A percentile compares a stretch with the other conserved stretches of the same genome.
phyloP scores from a whole-genome alignment of 2,113 vertebrate species.

The Nansenia antarctica region DNA sequence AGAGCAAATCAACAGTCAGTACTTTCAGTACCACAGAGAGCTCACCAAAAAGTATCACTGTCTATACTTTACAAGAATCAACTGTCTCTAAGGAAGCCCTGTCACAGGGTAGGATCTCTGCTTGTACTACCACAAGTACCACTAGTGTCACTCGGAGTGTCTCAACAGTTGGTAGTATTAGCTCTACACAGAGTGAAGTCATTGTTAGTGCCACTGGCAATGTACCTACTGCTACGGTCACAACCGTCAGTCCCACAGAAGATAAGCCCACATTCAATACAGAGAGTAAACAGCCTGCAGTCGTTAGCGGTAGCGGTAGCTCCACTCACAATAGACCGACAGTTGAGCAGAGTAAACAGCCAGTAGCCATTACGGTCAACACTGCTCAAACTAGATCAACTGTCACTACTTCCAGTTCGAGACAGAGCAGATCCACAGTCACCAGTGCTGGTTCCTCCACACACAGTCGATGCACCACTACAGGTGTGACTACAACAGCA shows the following conservation, averaged over 20 bases:
- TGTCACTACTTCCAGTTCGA: conserved; percentile 22
- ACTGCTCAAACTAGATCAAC: conserved; percentile 42
- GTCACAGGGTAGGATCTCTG: conserved; percentile 29
- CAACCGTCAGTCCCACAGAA: conserved; percentile 23
- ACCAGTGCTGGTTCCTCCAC: conserved; percentile 20
- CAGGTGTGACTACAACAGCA: conserved; percentile 19
- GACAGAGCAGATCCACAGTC: conserved; percentile 37
- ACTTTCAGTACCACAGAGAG: conserved; percentile 29
- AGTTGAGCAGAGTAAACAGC: conserved; percentile 39
- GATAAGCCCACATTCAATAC: conserved; percentile 31
- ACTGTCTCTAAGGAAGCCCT: conserved; percentile 14
- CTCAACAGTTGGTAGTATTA: conserved; percentile 11
- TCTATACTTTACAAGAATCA: conserved; percentile 35
- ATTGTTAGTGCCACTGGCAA: conserved; percentile 7
- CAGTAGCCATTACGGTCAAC: conserved; percentile 13
- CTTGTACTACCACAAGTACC: conserved; percentile 8
- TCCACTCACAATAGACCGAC: conserved; percentile 36
- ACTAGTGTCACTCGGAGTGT: conserved; percentile 24
- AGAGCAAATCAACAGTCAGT: background rate
- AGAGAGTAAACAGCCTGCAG: conserved; percentile 39
- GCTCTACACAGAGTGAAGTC: conserved; percentile 34
- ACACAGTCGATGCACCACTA: conserved; percentile 11
- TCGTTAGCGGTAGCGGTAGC: conserved; percentile 16
- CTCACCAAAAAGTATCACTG: conserved; percentile 21
- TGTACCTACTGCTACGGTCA: conserved; percentile 24